Evolutionary conservation across 2,888 invertebrate genomes (phyloP), one percentile per base, ranked within the genome.

Genomic region (Euspilapteryx auroguttella): DNA sequence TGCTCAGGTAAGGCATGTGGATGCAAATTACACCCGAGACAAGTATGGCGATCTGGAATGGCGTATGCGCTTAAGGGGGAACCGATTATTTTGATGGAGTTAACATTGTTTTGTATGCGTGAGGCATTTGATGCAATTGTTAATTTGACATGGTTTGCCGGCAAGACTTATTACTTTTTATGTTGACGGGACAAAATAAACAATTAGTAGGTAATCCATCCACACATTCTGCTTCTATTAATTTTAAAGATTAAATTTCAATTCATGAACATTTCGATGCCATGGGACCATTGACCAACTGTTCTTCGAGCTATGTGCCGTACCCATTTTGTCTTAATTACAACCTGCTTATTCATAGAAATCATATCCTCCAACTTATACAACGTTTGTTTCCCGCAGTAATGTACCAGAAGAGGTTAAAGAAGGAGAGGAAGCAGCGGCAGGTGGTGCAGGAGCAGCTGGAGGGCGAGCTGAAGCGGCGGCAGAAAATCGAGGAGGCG

Each of bases 391-490:
- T n/a, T n/a, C n/a, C n/a, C n/a, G 35, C 83, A 94, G 94, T 87
- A 37, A 78, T 89, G 56, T 91, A 89, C 63, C 93, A 94, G 64
- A 94, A 94, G 61, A 84, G 93, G 36, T 80, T 93, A 71, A 87
- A 93, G 78, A 88, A 90, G 49, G 94, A 94, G 57, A 82, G 88
- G 41, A 85, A 89, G 58, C 83, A 86, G 37, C 80, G 92, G 45
- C 84, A 88, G 52, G 83, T 89, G 44, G 79, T 92, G 32, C 92
- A 94, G 51, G 91, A 93, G 41, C 91, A 93, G 52, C 66, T 94
- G 37, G 90, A 90, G 41, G 55, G 81, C 44, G 92, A 92, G 59
- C 78, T 86, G 45, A 91, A 90, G 61, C 80, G 87, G 63, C 82
- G 88, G 54, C 78, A 81, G 42, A 89, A 89, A 53, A 79, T 88